Conservation (phyloP, 2,888 invertebrate genomes). For the Drosophila nigritarsus region DNA sequence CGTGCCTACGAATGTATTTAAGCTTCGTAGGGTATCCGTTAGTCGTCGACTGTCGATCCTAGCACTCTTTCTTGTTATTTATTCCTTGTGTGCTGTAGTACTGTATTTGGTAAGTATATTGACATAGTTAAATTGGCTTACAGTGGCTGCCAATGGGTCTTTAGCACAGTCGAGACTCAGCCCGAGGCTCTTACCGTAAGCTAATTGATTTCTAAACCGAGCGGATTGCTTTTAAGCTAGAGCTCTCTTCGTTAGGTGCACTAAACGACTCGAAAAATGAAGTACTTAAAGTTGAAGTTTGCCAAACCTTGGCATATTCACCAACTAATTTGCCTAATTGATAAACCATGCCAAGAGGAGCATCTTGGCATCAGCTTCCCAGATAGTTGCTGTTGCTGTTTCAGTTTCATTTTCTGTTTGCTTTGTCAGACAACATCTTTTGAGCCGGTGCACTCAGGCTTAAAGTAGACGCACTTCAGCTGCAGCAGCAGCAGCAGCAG, state of each 20-base stretch:
- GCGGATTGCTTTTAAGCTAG: constrained; percentile 51
- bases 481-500: constrained; percentile 7
- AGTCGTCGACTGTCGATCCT: not conserved
- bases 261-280: constrained; percentile 41
- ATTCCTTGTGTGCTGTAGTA: constrained; percentile 36
- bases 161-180: constrained; percentile 12
- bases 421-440: constrained; percentile 68
- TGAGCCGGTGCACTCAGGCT: constrained; percentile 62
- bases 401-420: constrained; percentile 47
- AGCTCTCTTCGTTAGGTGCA: constrained; percentile 37
- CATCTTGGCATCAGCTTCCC: constrained; percentile 48
- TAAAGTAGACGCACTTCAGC: constrained; percentile 66
- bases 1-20: too few relatives aligned
- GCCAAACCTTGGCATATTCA: constrained; percentile 40
- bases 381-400: constrained; percentile 4
- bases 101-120: constrained; percentile 49
- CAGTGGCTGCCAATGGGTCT: constrained; percentile 47
- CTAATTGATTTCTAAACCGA: constrained; percentile 67
- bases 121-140: constrained; percentile 76
- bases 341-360: constrained; percentile 63
- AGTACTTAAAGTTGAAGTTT: constrained; percentile 16
- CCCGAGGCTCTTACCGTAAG: not conserved
- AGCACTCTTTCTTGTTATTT: constrained; percentile 35
- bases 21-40: not conserved
- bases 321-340: constrained; percentile 77